Base-by-base conservation (phyloP, 2,888 invertebrate species). In the Caenorhabditis imperialis region DNA sequence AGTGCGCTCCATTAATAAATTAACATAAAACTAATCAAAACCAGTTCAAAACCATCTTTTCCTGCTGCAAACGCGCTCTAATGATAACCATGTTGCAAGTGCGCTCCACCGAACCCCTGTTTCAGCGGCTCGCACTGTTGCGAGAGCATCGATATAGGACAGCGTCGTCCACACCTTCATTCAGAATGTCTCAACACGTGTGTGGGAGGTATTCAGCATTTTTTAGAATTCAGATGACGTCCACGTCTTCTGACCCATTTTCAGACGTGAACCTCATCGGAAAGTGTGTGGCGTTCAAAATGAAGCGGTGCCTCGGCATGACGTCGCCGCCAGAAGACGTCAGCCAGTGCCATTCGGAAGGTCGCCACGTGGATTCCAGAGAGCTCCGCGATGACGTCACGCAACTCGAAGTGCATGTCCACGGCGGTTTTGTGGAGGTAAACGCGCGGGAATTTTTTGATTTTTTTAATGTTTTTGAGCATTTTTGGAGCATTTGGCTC, bases 391-490 rank as follows among this genome's bases (percentile, higher is more conserved):
- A 35, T 7, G 40, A 58, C 48, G 72, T 65, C 10, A 27, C 42
- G 0, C 72, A 73, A 22, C 48, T 73, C 20, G 40, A 48, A 33
- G 72, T 73, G 3, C 37, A 65, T n/a, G 72, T 73, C 5, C 65
- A 73, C 42, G 60, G 72, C 33, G 72, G 72, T 16, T 73, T 73
- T 51, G 72, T 73, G 12, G 72, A 73, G 40, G n/a, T n/a, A n/a
- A n/a, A n/a, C n/a, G n/a, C n/a, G n/a, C n/a, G n/a, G n/a, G n/a
- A n/a, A n/a, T n/a, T n/a, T n/a, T n/a, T n/a, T n/a, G n/a, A n/a
- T n/a, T n/a, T n/a, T n/a, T n/a, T n/a, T n/a, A n/a, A n/a, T n/a
- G n/a, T n/a, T n/a, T n/a, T n/a, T n/a, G n/a, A n/a, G n/a, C n/a
- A n/a, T n/a, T n/a, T n/a, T n/a, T n/a, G n/a, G n/a, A n/a, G n/a